Evolutionary conservation across 1,140 invertebrate species (phyloP).

Genomic region (Spodoptera frugiperda): DNA sequence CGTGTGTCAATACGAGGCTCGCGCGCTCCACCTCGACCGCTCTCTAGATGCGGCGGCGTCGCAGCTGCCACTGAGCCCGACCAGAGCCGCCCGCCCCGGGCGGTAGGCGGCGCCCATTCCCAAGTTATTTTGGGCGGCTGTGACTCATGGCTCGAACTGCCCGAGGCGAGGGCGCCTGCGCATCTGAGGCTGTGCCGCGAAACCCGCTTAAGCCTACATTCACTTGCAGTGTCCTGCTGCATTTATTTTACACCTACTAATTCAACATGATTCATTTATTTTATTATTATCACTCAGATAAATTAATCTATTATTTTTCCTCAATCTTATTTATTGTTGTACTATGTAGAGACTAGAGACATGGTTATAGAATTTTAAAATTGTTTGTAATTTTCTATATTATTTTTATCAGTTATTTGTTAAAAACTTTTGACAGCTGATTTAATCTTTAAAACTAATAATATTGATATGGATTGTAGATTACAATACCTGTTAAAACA

Average conservation of each 20-base stretch:
- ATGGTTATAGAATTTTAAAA: too few species aligned
- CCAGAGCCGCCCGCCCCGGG: constrained; percentile 75
- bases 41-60: constrained; percentile 77
- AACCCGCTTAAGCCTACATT: constrained; percentile 59
- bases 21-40: constrained; percentile 69
- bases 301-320: too few species aligned
- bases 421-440: too few species aligned
- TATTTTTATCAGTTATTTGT: too few species aligned
- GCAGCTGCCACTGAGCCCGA: constrained; percentile 81
- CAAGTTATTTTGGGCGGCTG: constrained; percentile 79
- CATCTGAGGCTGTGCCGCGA: constrained; percentile 71
- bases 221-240: constrained; percentile 10
- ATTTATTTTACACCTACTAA: constrained; percentile 1
- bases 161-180: constrained; percentile 75
- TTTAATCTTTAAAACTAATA: too few species aligned
- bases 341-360: too few species aligned
- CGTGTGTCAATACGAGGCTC: constrained; percentile 67
- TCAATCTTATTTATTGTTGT: too few species aligned
- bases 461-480: too few species aligned
- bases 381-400: too few species aligned
- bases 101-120: constrained; percentile 81
- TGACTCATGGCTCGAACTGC: constrained; percentile 82
- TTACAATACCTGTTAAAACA: too few species aligned
- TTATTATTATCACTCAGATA: not conserved
- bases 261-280: not conserved